Base-by-base conservation (phyloP, 2,888 invertebrate genomes). In the Drosophila mayaguana region DNA sequence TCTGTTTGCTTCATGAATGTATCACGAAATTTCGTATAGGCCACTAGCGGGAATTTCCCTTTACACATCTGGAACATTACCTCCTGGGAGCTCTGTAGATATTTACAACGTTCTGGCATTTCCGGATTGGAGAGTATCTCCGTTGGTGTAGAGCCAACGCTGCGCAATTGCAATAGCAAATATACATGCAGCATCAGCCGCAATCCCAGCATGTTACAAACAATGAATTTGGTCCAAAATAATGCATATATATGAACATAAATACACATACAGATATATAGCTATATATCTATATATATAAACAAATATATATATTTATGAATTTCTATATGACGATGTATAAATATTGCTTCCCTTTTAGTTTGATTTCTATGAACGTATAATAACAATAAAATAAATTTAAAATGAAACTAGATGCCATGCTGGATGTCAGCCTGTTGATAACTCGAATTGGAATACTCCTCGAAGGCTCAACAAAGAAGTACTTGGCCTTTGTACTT, bases 21-120 rank as follows among this genome's bases (percentile, higher is more conserved):
- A 42, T 86, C 86, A 0, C 80, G 84, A 16, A 57, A 86, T 42
- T 84, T 87, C 3, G 65, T 80, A 3, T 74, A 67, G 0, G 76
- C 82, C 38, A 80, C 54, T 32, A 71, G 1, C 0, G 89, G 82
- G 32, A 63, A 88, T 3, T n/a, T 71, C 1, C 76, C 86, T 0
- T 16, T n/a, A 18, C 85, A 88, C 5, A 22, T 62, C 2, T 45
- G 61, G 4, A 62, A 42, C 22, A 80, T 38, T 1, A 57, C 1
- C 28, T 66, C 62, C 1, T 7, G 40, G 12, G 16, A 7, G 0
- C 48, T 20, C 28, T 43, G 18, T 14, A 88, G 7, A 14, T 67
- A 88, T 14, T 22, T 43, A 25, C 85, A 85, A 2, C 87, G 78
- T 4, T 63, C 46, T 1, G 83, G 78, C 7, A 75, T 25, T 11